Evolutionary conservation across 2,113 vertebrate species (phyloP).

Genomic region (Hassar affinis): DNA sequence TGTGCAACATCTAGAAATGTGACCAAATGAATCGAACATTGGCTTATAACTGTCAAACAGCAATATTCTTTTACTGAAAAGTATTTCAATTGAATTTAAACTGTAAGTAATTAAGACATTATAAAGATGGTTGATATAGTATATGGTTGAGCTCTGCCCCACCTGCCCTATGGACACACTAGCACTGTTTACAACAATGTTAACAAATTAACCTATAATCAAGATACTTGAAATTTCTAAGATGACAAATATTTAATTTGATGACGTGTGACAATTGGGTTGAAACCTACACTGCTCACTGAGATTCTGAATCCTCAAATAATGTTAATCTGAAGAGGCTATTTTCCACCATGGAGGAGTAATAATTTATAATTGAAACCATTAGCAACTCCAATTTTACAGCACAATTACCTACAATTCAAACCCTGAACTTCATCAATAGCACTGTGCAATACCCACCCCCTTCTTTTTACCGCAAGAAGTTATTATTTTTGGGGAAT

Average conservation of each 20-base stretch:
- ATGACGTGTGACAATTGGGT: neutral
- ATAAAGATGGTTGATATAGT: neutral
- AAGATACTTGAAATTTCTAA: neutral
- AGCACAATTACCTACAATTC: no score
- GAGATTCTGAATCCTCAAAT: neutral
- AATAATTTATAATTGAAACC: no score
- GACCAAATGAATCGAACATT: neutral
- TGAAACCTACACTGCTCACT: neutral
- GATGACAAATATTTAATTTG: neutral
- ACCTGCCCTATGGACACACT: neutral
- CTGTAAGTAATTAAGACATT: neutral
- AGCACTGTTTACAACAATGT: neutral
- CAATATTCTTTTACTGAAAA: neutral
- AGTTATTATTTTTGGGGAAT: neutral
- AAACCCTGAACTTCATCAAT: constrained; percentile 43
- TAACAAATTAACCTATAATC: neutral
- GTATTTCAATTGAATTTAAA: neutral
- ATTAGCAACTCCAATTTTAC: constrained; percentile 34
- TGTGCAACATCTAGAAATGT: neutral
- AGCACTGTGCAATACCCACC: constrained; percentile 21
- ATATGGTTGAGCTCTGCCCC: neutral
- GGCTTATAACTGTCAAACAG: neutral
- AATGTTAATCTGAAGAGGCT: neutral
- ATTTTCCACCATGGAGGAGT: neutral
- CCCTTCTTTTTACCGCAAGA: constrained; percentile 3